Percentiles rank a stretch among this genome's conserved stretches.
Evolutionary conservation across 1,140 invertebrate genomes (phyloP).

Genomic region (Drosophila aff.): DNA sequence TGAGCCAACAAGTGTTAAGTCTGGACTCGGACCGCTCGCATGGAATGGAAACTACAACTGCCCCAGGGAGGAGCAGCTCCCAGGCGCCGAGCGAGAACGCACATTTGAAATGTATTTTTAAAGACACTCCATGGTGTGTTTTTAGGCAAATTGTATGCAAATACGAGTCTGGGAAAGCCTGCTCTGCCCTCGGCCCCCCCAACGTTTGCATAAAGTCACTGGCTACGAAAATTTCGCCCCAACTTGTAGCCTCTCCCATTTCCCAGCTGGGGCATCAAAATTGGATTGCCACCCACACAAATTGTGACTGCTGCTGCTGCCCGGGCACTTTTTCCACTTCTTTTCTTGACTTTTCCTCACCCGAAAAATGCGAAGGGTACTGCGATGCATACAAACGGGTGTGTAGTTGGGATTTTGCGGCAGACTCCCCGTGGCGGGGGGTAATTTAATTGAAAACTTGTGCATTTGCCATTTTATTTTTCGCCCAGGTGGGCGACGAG

Average conservation of each 20-base stretch:
- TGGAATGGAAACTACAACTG: slow-evolving; percentile 29
- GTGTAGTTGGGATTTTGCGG: slow-evolving; percentile 43
- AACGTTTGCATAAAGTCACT: slow-evolving; percentile 48
- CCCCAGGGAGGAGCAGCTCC: slow-evolving; percentile 26
- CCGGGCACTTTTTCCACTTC: slow-evolving; percentile 27
- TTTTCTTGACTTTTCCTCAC: slow-evolving; percentile 26
- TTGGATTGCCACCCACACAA: slow-evolving; percentile 73
- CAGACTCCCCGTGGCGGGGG: slow-evolving; percentile 22
- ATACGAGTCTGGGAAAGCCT: slow-evolving; percentile 61
- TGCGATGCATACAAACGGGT: slow-evolving; percentile 20
- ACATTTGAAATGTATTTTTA: slow-evolving; percentile 79
- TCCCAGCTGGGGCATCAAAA: slow-evolving; percentile 66
- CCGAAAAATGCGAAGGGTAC: slow-evolving; percentile 6
- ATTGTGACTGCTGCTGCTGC: slow-evolving; percentile 52
- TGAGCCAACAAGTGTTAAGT: slow-evolving; percentile 81
- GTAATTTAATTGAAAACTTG: slow-evolving; percentile 83
- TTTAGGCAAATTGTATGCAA: slow-evolving; percentile 84
- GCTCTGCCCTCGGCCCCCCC: neutral
- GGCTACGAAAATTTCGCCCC: slow-evolving; percentile 1
- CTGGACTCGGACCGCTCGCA: slow-evolving; percentile 22
- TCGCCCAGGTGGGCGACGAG: slow-evolving; percentile 12
- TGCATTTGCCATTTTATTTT: slow-evolving; percentile 72
- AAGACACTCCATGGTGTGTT: slow-evolving; percentile 78
- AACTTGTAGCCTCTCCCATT: slow-evolving; percentile 25
- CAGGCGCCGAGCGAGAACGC: slow-evolving; percentile 26